Evolutionary conservation across 2,797 vertebrate genomes (phyloP).

Genomic region (Sparus aurata): DNA sequence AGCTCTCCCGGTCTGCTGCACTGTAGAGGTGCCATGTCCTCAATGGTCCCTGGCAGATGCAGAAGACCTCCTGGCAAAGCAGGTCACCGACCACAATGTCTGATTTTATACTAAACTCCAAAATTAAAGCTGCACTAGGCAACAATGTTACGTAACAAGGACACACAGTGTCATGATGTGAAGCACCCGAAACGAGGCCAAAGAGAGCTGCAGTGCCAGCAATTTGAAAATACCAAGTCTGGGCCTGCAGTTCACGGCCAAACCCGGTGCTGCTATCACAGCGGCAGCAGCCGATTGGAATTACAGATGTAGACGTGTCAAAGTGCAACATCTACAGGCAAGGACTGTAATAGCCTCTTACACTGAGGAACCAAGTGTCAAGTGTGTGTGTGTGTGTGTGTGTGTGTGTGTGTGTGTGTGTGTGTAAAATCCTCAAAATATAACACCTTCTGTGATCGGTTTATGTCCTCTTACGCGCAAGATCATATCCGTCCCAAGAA

Average conservation of each 20-base stretch:
- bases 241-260: slow-evolving; percentile 4
- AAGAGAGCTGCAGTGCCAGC: slow-evolving; percentile 19
- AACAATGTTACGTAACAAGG: slow-evolving; percentile 38
- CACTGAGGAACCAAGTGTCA: neutral
- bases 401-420: too few species aligned
- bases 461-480: neutral
- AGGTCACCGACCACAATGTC: slow-evolving; percentile 35
- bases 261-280: neutral
- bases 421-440: neutral
- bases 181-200: slow-evolving; percentile 39
- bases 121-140: slow-evolving; percentile 54
- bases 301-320: neutral
- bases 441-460: too few species aligned
- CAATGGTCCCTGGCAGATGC: slow-evolving; percentile 63
- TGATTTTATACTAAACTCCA: slow-evolving; percentile 47
- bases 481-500: neutral
- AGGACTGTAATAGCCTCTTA: neutral
- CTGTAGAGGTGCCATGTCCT: slow-evolving; percentile 60
- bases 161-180: slow-evolving; percentile 35
- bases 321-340: neutral
- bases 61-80: slow-evolving; percentile 50
- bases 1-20: slow-evolving; percentile 44
- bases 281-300: neutral
- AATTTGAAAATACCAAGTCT: slow-evolving; percentile 16
- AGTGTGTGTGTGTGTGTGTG: neutral